These are phyloP conservation scores for Nycticebus coucang DNA, from an alignment of 2,113 vertebrate genomes.

Conservation along the genomic window DNA sequence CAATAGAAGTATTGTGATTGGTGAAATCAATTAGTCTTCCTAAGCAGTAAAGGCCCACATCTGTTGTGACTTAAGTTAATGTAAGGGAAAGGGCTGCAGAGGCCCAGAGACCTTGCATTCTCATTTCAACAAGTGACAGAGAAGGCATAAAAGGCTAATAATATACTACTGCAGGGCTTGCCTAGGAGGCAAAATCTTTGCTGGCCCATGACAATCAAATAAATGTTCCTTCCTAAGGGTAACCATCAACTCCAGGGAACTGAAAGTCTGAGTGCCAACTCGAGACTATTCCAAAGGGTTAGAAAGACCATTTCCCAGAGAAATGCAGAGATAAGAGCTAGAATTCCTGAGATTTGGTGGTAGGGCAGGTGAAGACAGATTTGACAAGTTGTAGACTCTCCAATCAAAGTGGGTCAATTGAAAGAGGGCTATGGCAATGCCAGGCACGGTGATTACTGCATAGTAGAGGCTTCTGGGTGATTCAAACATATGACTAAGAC, in stretches of 20 bases:
- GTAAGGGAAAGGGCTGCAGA: slow-evolving; percentile 83
- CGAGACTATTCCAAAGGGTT: neutral
- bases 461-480: neutral
- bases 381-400: slow-evolving; percentile 4
- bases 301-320: neutral
- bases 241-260: slow-evolving; percentile 64
- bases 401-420: neutral
- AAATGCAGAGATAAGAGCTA: slow-evolving; percentile 19
- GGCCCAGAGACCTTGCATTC: slow-evolving; percentile 82
- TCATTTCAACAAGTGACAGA: slow-evolving; percentile 93
- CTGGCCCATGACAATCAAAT: slow-evolving; percentile 77
- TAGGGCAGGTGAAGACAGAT: slow-evolving; percentile 52
- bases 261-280: neutral
- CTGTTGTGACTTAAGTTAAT: slow-evolving; percentile 93
- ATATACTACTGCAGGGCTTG: slow-evolving; percentile 81
- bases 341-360: neutral
- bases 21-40: slow-evolving; percentile 93
- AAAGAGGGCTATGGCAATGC: neutral
- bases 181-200: slow-evolving; percentile 82
- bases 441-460: neutral
- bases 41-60: slow-evolving; percentile 90
- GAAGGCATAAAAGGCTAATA: slow-evolving; percentile 87
- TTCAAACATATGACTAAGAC: neutral
- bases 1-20: slow-evolving; percentile 91
- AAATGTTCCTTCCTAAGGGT: slow-evolving; percentile 77